These are phyloP conservation scores for Lateolabrax maculatus DNA, from an alignment of 2,797 vertebrate species.

Conservation along the genomic window DNA sequence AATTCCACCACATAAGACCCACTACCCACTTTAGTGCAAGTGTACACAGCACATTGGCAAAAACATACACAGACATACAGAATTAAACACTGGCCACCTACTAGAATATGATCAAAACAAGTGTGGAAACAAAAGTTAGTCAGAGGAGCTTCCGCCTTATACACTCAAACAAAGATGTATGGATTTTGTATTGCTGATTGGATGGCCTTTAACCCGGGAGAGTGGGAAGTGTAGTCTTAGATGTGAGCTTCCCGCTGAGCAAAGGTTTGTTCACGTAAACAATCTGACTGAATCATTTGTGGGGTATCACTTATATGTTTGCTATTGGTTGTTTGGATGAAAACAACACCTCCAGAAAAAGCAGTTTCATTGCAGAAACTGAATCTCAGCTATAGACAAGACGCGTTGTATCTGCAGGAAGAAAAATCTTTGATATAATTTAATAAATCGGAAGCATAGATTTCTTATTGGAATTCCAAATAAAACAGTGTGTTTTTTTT, in stretches of 20 bases:
- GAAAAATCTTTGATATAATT: not conserved
- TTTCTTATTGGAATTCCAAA: conserved; percentile 7
- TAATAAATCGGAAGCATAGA: not conserved
- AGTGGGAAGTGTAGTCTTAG: conserved; percentile 64
- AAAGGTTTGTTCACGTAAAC: conserved; percentile 64
- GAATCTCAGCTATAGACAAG: not conserved
- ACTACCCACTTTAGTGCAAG: conserved; percentile 57
- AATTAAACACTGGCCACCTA: conserved; percentile 64
- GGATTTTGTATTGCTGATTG: conserved; percentile 64
- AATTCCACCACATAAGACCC: conserved; percentile 65
- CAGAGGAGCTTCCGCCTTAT: conserved; percentile 37
- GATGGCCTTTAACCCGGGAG: conserved; percentile 53
- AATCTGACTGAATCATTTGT: conserved; percentile 52
- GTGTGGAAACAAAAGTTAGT: conserved; percentile 63
- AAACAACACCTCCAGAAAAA: conserved; percentile 36
- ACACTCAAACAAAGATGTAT: conserved; percentile 49
- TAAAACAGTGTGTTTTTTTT: not conserved
- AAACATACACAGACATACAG: conserved; percentile 52
- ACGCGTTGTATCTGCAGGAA: not conserved
- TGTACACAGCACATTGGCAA: conserved; percentile 55
- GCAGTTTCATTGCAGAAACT: not conserved
- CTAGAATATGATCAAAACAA: conserved; percentile 65
- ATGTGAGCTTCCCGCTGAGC: conserved; percentile 63
- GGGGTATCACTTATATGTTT: conserved; percentile 30
- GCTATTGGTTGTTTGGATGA: conserved; percentile 29